Base-by-base conservation (phyloP, 2,888 invertebrate species). In the Monopis laevigella region DNA sequence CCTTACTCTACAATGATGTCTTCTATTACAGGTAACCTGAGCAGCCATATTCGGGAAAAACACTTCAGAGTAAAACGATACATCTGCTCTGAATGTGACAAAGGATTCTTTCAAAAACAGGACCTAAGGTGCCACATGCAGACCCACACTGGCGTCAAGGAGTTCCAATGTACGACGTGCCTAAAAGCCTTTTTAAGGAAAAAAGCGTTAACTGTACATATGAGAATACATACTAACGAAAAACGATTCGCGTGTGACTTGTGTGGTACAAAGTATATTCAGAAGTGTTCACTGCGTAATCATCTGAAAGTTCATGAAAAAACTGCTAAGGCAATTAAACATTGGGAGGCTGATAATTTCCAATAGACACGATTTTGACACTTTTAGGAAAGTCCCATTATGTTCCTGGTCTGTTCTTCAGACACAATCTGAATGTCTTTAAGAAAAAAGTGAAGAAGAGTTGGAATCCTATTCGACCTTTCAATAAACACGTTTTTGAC, bases 151-250 rank as follows among this genome's bases (percentile, higher is more conserved):
- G 39, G 28, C 8, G 34, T 18, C 2, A 41, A 39, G 11, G 11
- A 11, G 17, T 26, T 26, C 27, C 17, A 30, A 11, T 45, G 45
- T 26, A 24, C 27, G 2, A 24, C 38, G 2, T 45, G 45, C 21
- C 17, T 19, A 1, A 45, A 43, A 12, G 7, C 36, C 1, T 43
- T 30, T 16, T 29, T 40, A 2, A 42, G 45, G 21, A 29, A 32
- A 34, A 36, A 16, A 6, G 38, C 40, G 2, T 16, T 45, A 2
- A 17, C 16, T 7, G 32, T 36, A 10, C 45, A 45, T 26, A 14
- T 43, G 34, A 19, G 38, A 6, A 45, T 43, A 27, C 45, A 45
- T 39, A 41, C 40, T 21, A 40, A 40, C 32, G 43, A 45, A 14
- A 42, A 24, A 28, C 16, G 45, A 10, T 42, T 35, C 28, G 14